Evolutionary conservation across 2,113 vertebrate species (phyloP), one percentile per base, ranked within the genome.

Genomic region (Megaleporinus macrocephalus): DNA sequence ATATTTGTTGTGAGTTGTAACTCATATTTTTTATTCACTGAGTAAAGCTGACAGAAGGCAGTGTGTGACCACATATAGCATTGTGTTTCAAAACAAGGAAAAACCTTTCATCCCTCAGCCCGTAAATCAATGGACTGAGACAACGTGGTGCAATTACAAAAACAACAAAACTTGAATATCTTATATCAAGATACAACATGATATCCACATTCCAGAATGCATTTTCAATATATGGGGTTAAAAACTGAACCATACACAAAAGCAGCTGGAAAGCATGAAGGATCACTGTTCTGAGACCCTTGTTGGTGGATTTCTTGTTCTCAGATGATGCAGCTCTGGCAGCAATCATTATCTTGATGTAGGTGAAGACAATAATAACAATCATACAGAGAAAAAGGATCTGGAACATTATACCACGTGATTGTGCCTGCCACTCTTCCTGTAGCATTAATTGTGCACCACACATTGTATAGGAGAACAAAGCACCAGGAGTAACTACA

Each of bases 181-280:
- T 75, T 27, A 87, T 47, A 71, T 85, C 49, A 1, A 15, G 0
- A 71, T 83, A 84, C 0, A 81, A 13, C 2, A 73, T 24, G 0
- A 76, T 5, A 59, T 83, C 53, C 9, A 76, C n/a, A 6, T 82
- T 66, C 20, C 44, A 55, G 15, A 84, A 49, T 44, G 73, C 22
- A 47, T 75, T 75, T 59, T 87, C 86, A 47, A 87, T 57, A 29
- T 78, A 87, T 20, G 82, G 85, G 1, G 12, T 73, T 20, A 76
- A 27, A 15, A 85, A 55, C 15, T 86, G 75, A 14, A 79, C 36
- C 55, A 86, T 63, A 65, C 83, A 86, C 5, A 90, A 47, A n/a
- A 88, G 29, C 14, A 90, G 51, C 72, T 89, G 89, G 73, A 87
- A 26, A 0, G 57, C 86, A 73, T 90, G 89, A 14, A 90, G 83